phyloP scores from a whole-genome alignment of 2,797 vertebrate genomes.

The Sternotherus odoratus region DNA sequence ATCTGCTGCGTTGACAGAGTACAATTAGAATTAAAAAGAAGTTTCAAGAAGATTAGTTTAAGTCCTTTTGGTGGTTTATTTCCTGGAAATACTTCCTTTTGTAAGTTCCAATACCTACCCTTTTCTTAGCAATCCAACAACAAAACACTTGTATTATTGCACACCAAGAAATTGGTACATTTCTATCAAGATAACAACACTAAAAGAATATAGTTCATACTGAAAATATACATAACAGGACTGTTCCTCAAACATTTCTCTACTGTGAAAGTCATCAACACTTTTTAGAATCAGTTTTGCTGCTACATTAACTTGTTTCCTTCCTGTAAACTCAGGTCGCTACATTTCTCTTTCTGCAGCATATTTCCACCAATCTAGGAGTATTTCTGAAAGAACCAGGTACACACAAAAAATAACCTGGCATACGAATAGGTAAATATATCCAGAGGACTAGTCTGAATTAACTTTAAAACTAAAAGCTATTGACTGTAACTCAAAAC shows the following conservation, averaged over 20 bases:
- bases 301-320: too few species aligned
- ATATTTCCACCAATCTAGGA: not conserved
- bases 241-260: not conserved
- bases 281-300: not conserved
- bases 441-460: not conserved
- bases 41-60: not conserved
- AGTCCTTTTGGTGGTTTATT: not conserved
- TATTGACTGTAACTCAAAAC: not conserved
- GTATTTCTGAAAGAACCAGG: not conserved
- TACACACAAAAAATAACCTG: not conserved
- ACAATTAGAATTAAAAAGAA: not conserved
- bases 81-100: not conserved
- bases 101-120: not conserved
- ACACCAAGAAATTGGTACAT: not conserved
- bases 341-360: not conserved
- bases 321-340: too few species aligned
- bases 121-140: not conserved
- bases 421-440: not conserved
- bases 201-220: not conserved
- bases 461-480: not conserved
- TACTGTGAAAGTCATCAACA: not conserved
- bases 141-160: not conserved
- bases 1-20: not conserved
- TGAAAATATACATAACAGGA: not conserved
- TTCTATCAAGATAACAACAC: not conserved